Base-by-base conservation (phyloP, 2,888 invertebrate species). In the Orthosia gothica region DNA sequence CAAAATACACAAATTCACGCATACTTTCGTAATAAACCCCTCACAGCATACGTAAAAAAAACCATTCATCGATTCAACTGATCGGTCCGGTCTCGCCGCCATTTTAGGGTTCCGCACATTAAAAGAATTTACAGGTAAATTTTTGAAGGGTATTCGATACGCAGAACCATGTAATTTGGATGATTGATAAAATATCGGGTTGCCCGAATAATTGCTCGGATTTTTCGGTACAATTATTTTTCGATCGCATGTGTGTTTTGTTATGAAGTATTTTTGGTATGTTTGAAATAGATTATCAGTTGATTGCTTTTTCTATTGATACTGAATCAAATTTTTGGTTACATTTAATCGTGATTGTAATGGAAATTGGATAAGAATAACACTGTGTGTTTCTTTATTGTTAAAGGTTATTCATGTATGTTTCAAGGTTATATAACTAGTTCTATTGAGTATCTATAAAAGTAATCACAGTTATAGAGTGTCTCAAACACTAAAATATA, bases 1-100 rank as follows among this genome's bases (percentile, higher is more conserved):
- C 13, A 5, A 12, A 59, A n/a, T 40, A 18, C 7, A 59, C 1
- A n/a, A 16, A 65, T 20, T 50, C 45, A n/a, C 50, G 45, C 40
- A 40, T 12, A 26, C n/a, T 61, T 66, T n/a, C 9, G 11, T 20
- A 89, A 82, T 85, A 79, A 23, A 64, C 59, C 66, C 73, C 74
- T 52, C 12, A n/a, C 20, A 73, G 55, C 69, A 74, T 72, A 83
- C 70, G 76, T 49, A 84, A 84, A 87, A 84, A 82, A 86, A 87
- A 15, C 23, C 68, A 83, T 82, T 87, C 86, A 88, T 90, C 82
- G 86, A 59, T 69, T 73, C 83, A 77, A 69, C 77, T 86, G 87
- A 90, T 88, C 85, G 83, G 81, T 73, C 76, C 77, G 64, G 20
- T 55, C 32, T 49, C n/a, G 26, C 55, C 50, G 67, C 75, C 57